These are phyloP conservation scores for Halcyon smyrnensis DNA, from an alignment of 2,797 vertebrate species.

Conservation along the genomic window DNA sequence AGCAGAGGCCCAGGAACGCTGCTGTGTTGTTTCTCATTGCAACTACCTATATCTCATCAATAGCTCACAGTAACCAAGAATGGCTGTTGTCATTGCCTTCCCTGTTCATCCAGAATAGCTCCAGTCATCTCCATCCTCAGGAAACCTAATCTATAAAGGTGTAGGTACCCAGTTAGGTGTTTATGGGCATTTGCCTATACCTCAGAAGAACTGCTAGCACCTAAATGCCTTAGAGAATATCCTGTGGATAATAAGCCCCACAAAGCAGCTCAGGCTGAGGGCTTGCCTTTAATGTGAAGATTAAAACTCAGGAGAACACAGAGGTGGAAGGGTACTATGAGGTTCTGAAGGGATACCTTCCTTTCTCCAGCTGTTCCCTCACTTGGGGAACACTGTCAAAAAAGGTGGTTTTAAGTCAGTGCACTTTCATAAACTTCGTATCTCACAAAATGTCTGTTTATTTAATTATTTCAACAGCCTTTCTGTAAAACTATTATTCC, in stretches of 20 bases:
- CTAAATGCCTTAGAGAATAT: not conserved
- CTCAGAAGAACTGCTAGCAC: not conserved
- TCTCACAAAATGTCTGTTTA: not conserved
- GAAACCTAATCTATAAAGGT: not conserved
- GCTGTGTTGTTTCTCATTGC: not conserved
- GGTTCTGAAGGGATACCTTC: not conserved
- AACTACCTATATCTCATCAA: not conserved
- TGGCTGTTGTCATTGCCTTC: not conserved
- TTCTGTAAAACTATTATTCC: not conserved
- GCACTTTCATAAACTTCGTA: not conserved
- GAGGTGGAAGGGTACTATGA: not conserved
- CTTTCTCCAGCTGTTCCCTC: not conserved
- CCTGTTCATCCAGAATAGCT: not conserved
- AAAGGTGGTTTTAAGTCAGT: not conserved
- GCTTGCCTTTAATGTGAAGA: not conserved
- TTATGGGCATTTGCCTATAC: not conserved
- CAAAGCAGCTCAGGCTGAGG: not conserved
- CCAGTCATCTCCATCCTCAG: not conserved
- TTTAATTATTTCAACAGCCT: not conserved
- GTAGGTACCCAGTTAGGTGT: not conserved
- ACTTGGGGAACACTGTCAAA: not conserved
- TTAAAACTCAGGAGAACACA: not conserved
- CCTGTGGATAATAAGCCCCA: accelerated
- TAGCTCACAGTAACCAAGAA: not conserved
- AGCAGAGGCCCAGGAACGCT: not conserved